Percentiles rank a stretch among this genome's conserved stretches.
phyloP scores from a whole-genome alignment of 2,888 invertebrate genomes.

The Hypercompe scribonia region DNA sequence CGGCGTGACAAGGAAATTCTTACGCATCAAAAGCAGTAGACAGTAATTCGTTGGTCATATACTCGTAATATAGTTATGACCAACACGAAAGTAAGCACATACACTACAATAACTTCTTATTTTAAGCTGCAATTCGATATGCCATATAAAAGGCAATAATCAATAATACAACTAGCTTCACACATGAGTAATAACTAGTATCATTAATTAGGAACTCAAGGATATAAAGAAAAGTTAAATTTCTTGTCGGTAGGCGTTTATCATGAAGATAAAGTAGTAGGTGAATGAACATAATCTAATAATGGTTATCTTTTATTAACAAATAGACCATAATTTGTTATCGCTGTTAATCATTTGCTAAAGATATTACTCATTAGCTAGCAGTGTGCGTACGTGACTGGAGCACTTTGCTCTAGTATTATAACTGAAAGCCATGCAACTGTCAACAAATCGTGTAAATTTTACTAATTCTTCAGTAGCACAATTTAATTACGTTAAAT shows the following conservation, averaged over 20 bases:
- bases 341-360: conserved; percentile 69
- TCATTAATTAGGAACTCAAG: not conserved
- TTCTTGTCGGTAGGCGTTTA: conserved; percentile 3
- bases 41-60: too few species aligned
- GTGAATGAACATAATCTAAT: conserved; percentile 72
- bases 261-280: conserved; percentile 37
- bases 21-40: not conserved
- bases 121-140: not conserved
- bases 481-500: conserved; percentile 78
- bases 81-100: not conserved
- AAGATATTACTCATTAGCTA: conserved; percentile 61
- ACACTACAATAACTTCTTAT: not conserved
- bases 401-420: conserved; percentile 40
- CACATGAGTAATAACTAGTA: not conserved
- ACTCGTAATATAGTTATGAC: too few species aligned
- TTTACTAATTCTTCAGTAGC: conserved; percentile 75
- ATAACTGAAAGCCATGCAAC: conserved; percentile 65
- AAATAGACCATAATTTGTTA: conserved; percentile 69
- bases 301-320: conserved; percentile 69
- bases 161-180: not conserved
- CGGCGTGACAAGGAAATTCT: not conserved
- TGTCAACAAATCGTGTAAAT: conserved; percentile 75
- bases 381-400: conserved; percentile 63
- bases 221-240: not conserved
- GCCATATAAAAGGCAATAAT: not conserved